Evolutionary conservation across 2,113 vertebrate genomes (phyloP), one percentile per base, ranked within the genome.

Genomic region (Pterocles orientalis): DNA sequence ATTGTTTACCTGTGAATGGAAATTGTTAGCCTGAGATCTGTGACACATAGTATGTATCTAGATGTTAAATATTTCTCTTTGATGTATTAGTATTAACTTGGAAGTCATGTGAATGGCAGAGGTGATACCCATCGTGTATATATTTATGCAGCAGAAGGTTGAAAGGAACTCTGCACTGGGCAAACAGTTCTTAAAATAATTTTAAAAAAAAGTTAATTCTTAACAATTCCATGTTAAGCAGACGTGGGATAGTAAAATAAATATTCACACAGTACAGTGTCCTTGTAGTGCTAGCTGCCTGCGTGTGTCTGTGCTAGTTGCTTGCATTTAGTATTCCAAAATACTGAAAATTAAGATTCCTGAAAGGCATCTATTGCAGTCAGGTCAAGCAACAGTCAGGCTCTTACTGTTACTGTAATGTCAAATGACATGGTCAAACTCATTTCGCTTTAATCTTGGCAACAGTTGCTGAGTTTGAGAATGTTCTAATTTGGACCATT

Each of bases 11-110:
- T 73, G 21, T 45, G 71, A 39, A 69, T 89, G 77, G 53, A 64
- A 92, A 65, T 50, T 36, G 53, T 95, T 89, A 68, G 45, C 83
- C 25, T 89, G 88, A 57, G 23, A 81, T 79, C 34, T 47, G 45
- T 68, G 86, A 51, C 43, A 62, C 56, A 18, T 5, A 36, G 12
- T 13, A 34, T 60, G 4, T 93, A 92, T 90, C 33, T 75, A 45
- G 56, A 56, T 94, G 39, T 69, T 80, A 78, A 93, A 58, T 80
- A 87, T 93, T 92, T 92, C 78, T 54, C 54, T 94, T 93, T 79
- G 29, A 47, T 77, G 28, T 78, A 51, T 83, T 86, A 51, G 34
- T 78, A 47, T 81, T 90, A 57, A 83, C 36, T 64, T 93, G 51
- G 64, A 94, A 88, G 54, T 72, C 36, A 56, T 56, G 39, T 33